Percentiles rank a stretch among this genome's conserved stretches.
These are phyloP conservation scores for Dendrolimus houi DNA, from an alignment of 2,888 invertebrate genomes.

Conservation along the genomic window DNA sequence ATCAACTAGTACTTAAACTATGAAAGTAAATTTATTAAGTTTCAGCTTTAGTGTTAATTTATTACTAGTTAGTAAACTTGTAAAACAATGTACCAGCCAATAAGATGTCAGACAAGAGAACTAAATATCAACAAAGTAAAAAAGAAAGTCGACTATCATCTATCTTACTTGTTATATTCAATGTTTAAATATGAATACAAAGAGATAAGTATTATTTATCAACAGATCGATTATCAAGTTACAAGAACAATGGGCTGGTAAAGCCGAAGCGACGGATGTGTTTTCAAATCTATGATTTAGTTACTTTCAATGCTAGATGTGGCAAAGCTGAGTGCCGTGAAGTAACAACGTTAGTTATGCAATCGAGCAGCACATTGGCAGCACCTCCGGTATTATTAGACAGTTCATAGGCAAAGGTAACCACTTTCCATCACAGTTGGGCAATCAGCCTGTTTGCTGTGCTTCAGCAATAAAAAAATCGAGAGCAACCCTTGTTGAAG, in stretches of 20 bases:
- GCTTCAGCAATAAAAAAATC: no score
- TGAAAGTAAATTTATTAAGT: no score
- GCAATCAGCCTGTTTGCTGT: no score
- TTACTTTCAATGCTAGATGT: not conserved
- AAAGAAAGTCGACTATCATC: not conserved
- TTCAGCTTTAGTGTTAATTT: no score
- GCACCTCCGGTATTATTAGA: no score
- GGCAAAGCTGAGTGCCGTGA: not conserved
- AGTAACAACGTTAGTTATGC: no score
- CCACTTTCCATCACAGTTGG: no score
- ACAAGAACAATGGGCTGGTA: slow-evolving; percentile 55
- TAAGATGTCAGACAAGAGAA: not conserved
- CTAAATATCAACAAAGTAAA: not conserved
- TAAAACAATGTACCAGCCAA: not conserved
- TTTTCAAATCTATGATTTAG: not conserved
- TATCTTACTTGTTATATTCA: not conserved
- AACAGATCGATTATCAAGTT: slow-evolving; percentile 61
- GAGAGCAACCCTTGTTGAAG: no score
- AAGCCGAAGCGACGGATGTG: slow-evolving; percentile 25
- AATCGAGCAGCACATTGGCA: no score
- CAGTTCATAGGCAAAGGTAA: no score
- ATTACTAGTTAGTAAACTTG: not conserved
- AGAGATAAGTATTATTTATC: slow-evolving; percentile 32
- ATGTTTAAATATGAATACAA: slow-evolving; percentile 33
- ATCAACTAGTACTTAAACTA: no score